Percentiles rank a stretch among this genome's conserved stretches.
These are phyloP conservation scores for Pituophis catenifer DNA, from an alignment of 2,113 vertebrate genomes.

Conservation along the genomic window DNA sequence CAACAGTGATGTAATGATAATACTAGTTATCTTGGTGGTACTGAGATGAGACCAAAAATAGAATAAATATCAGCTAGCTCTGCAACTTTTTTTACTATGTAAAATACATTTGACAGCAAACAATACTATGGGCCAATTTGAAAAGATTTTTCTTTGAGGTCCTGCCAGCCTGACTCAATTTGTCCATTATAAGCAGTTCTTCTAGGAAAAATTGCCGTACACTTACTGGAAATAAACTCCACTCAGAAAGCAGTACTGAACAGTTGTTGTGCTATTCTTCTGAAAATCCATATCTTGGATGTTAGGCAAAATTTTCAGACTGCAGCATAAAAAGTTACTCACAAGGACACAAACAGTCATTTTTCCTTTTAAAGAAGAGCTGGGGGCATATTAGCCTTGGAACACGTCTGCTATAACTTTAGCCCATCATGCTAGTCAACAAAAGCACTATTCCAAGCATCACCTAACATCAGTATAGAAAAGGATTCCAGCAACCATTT, in stretches of 20 bases:
- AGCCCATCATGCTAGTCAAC: neutral
- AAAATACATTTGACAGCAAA: slow-evolving; percentile 21
- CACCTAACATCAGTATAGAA: neutral
- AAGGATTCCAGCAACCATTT: neutral
- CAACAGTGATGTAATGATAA: neutral
- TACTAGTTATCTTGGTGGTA: neutral
- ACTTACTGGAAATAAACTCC: slow-evolving; percentile 35
- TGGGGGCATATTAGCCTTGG: slow-evolving; percentile 11
- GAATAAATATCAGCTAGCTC: neutral
- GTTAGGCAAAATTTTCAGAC: neutral
- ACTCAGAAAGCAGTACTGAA: slow-evolving; percentile 33
- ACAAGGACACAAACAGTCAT: neutral
- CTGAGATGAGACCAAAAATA: neutral
- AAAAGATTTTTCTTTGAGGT: slow-evolving; percentile 13
- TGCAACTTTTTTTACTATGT: slow-evolving; percentile 15
- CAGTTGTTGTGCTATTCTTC: slow-evolving; percentile 12
- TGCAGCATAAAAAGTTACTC: neutral
- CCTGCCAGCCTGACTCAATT: slow-evolving; percentile 3
- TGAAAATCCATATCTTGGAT: slow-evolving; percentile 17
- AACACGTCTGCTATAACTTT: slow-evolving; percentile 10
- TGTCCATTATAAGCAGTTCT: slow-evolving; percentile 26
- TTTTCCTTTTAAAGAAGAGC: slow-evolving; percentile 5
- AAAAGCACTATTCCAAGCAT: neutral
- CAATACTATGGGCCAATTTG: neutral
- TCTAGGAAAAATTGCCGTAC: slow-evolving; percentile 21